These are phyloP conservation scores for Brachyalestes nurse DNA, from an alignment of 2,797 vertebrate genomes.

Conservation along the genomic window DNA sequence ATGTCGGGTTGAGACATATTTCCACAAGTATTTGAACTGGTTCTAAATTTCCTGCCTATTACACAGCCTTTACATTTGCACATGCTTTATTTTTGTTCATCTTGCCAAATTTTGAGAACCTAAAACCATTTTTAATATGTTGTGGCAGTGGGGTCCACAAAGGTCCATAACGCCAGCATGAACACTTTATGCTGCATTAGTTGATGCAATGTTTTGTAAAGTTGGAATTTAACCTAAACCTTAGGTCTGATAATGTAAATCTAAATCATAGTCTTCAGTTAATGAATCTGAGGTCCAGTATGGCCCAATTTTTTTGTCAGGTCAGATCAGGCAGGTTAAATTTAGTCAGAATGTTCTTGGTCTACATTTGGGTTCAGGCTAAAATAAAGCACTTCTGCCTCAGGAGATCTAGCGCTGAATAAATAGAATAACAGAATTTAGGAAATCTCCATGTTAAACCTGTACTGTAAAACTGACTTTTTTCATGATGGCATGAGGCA, in stretches of 20 bases:
- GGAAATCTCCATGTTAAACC: background rate
- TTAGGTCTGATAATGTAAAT: background rate
- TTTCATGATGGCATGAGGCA: constrained; percentile 6
- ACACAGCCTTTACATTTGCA: background rate
- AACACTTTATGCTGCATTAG: background rate
- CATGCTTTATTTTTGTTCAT: background rate
- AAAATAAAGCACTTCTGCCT: background rate
- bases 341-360: background rate
- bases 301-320: background rate
- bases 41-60: background rate
- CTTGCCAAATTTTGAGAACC: background rate
- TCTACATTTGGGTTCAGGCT: background rate
- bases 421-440: background rate
- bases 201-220: too few species aligned
- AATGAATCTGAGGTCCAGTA: too few species aligned
- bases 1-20: background rate
- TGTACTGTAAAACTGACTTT: background rate
- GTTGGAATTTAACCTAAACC: background rate
- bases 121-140: background rate
- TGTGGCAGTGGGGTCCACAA: background rate
- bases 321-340: background rate
- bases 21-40: background rate
- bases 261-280: background rate
- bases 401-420: background rate
- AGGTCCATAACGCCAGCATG: background rate